These are phyloP conservation scores for Lutjanus campechanus DNA, from an alignment of 2,797 vertebrate species.

Conservation along the genomic window DNA sequence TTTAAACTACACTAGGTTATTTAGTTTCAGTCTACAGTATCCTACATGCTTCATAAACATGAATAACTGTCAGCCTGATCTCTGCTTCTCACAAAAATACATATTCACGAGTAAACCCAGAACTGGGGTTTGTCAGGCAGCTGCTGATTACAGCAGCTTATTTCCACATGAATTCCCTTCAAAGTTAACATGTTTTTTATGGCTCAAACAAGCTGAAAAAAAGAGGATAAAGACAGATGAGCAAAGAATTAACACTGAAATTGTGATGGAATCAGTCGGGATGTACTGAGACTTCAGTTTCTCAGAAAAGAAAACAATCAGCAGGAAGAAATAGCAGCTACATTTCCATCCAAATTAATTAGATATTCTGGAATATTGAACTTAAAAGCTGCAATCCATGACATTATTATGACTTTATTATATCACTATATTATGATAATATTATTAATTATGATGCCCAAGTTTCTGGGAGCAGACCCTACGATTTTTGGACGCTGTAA, in stretches of 20 bases:
- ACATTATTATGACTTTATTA: background rate
- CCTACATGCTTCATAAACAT: slow-evolving; percentile 41
- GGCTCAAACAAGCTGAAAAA: slow-evolving; percentile 49
- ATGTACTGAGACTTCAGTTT: background rate
- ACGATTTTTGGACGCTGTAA: background rate
- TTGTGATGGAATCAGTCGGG: background rate
- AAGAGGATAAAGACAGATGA: background rate
- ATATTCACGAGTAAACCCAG: slow-evolving; percentile 22
- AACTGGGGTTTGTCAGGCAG: background rate
- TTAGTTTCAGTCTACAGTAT: slow-evolving; percentile 18
- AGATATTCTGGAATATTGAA: background rate
- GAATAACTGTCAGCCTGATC: slow-evolving; percentile 17
- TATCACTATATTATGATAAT: too few species aligned
- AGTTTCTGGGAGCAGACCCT: background rate
- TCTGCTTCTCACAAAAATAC: slow-evolving; percentile 34
- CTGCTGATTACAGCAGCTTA: slow-evolving; percentile 1
- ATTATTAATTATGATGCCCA: too few species aligned
- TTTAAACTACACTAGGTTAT: slow-evolving; percentile 20
- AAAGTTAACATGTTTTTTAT: slow-evolving; percentile 25
- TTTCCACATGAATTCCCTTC: slow-evolving; percentile 19
- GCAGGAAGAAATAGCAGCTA: slow-evolving; percentile 22
- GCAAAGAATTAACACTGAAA: background rate
- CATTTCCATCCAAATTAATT: slow-evolving; percentile 9
- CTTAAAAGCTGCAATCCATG: slow-evolving; percentile 6
- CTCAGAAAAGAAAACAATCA: background rate